Conservation (phyloP, 1,140 invertebrate species). For the Heliconius hermathena region DNA sequence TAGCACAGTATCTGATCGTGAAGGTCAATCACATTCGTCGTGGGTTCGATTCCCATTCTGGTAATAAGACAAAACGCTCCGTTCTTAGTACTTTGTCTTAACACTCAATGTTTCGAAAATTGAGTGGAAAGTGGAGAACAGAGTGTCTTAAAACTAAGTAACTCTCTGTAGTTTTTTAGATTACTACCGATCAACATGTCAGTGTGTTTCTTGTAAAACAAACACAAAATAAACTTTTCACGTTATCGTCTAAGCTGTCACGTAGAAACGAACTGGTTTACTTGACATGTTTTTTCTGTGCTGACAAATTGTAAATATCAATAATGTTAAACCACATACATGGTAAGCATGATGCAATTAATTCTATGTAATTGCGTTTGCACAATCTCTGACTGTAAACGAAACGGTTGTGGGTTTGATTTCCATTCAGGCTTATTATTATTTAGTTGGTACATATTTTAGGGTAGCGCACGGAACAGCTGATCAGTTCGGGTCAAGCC, state of each 20-base stretch:
- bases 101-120: neutral
- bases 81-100: too few relatives aligned
- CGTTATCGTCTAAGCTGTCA: neutral
- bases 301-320: constrained; percentile 5
- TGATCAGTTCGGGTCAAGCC: too few relatives aligned
- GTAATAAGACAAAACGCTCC: neutral
- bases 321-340: neutral
- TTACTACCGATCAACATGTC: neutral
- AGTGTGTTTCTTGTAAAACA: neutral
- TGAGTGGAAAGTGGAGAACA: neutral
- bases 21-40: too few relatives aligned
- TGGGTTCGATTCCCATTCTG: neutral
- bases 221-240: neutral
- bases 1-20: too few relatives aligned
- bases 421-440: too few relatives aligned
- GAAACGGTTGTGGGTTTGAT: too few relatives aligned
- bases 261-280: neutral
- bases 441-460: too few relatives aligned
- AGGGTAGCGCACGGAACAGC: too few relatives aligned
- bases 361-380: neutral
- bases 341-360: neutral
- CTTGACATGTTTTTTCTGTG: neutral
- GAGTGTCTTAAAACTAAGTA: neutral
- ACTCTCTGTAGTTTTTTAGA: too few relatives aligned
- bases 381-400: too few relatives aligned